Evolutionary conservation across 2,797 vertebrate genomes (phyloP), one percentile per base, ranked within the genome.

Genomic region (Heliangelus exortis): DNA sequence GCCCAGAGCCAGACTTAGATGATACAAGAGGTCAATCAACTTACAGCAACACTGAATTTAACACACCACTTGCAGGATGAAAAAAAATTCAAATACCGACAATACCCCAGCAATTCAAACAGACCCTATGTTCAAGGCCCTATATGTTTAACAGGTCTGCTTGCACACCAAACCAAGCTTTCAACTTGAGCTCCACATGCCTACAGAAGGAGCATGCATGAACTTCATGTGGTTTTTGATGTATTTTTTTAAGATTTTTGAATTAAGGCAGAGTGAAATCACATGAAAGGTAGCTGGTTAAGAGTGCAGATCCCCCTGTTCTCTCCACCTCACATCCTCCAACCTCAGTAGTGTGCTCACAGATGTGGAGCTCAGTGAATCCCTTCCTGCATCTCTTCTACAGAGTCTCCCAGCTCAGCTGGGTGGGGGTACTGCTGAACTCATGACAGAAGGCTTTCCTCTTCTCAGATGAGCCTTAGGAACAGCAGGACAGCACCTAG

Each of bases 291-390:
- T 41, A 41, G 39, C 14, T 39, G 39, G 39, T 41, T 41, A 41
- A 14, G 39, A 41, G 39, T 15, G 39, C 14, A 41, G 39, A 41
- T 41, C 26, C 47, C 59, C 26, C 19, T 47, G 18, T 47, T 14
- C 65, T 68, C 12, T 13, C 33, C n/a, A 69, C n/a, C 34, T 55
- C 77, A 47, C 69, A 61, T 51, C 20, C 51, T 88, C 53, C 14
- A 65, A 16, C 10, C 0, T 3, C 39, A 72, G 36, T 0, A 67
- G 26, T 0, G 0, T 12, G 28, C 26, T 75, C 7, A 58, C 47
- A 14, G 17, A 55, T 19, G 9, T 5, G 6, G 7, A 79, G 10
- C 19, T 58, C 47, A 66, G 34, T 1, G 2, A 33, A 50, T 39
- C 26, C 15, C 8, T 72, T 29, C 8, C 11, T 31, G 9, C 0